Percentiles rank a stretch among this genome's conserved stretches.
These are phyloP conservation scores for Lucifuga dentata DNA, from an alignment of 2,113 vertebrate species.

Conservation along the genomic window DNA sequence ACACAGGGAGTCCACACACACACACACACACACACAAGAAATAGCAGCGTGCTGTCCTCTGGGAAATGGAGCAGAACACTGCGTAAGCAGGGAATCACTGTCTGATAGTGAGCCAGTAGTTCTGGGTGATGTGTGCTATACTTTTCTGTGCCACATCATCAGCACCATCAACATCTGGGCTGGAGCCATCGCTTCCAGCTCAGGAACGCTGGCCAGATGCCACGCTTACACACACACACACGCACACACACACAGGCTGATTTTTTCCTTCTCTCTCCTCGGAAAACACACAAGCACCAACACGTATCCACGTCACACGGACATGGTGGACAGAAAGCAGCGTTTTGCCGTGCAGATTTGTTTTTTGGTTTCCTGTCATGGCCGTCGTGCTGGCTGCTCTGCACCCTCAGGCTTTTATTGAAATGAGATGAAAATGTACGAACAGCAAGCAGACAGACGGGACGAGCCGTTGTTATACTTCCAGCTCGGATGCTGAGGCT, in stretches of 20 bases:
- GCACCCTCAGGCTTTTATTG: slow-evolving; percentile 43
- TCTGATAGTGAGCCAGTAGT: slow-evolving; percentile 35
- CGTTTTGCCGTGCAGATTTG: slow-evolving; percentile 5
- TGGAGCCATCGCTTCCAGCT: slow-evolving; percentile 27
- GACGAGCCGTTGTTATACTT: slow-evolving; percentile 17
- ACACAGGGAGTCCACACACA: slow-evolving; percentile 10
- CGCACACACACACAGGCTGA: slow-evolving; percentile 20
- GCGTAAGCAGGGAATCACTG: slow-evolving; percentile 26
- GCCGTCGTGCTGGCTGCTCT: slow-evolving; percentile 21
- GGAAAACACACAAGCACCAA: neutral
- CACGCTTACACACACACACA: slow-evolving; percentile 15
- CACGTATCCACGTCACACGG: neutral
- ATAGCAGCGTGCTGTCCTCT: slow-evolving; percentile 1
- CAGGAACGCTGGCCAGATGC: slow-evolving; percentile 19
- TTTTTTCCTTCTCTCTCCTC: slow-evolving; percentile 22
- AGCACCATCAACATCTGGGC: slow-evolving; percentile 32
- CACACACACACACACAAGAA: neutral
- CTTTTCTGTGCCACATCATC: slow-evolving; percentile 55
- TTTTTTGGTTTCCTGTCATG: slow-evolving; percentile 21
- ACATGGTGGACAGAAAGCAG: neutral
- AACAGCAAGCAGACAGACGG: slow-evolving; percentile 11
- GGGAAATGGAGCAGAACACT: slow-evolving; percentile 32
- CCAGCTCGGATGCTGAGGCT: slow-evolving; percentile 4
- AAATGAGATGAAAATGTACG: slow-evolving; percentile 58
- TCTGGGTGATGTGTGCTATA: slow-evolving; percentile 33